Percentiles rank a stretch among this genome's conserved stretches.
These are phyloP conservation scores for Myotis findleyi DNA, from an alignment of 2,797 vertebrate species.

Conservation along the genomic window DNA sequence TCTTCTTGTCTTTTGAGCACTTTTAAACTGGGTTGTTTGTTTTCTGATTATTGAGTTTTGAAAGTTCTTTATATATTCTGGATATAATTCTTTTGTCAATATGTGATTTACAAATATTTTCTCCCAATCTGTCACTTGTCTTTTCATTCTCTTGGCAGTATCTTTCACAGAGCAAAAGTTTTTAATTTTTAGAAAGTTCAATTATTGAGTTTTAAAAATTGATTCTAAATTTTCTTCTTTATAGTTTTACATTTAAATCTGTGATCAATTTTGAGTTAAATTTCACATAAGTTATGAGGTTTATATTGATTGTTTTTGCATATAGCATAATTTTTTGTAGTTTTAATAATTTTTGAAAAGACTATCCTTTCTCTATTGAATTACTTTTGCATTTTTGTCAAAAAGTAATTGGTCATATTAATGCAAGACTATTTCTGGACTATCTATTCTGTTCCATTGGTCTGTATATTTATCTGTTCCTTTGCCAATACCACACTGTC, in stretches of 20 bases:
- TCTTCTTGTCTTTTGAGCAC: background rate
- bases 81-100: background rate
- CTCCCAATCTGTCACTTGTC: background rate
- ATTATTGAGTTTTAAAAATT: background rate
- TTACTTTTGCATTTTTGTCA: background rate
- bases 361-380: background rate
- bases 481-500: background rate
- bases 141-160: background rate
- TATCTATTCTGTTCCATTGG: background rate
- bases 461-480: background rate
- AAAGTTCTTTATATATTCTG: background rate
- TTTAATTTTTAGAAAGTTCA: background rate
- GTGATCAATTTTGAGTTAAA: background rate
- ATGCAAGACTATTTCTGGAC: background rate
- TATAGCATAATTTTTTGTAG: background rate
- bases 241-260: background rate
- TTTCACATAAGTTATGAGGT: background rate
- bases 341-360: background rate
- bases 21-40: background rate
- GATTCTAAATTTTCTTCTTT: background rate
- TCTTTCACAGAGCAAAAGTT: background rate
- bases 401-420: background rate
- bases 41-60: constrained; percentile 13
- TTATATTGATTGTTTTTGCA: background rate
- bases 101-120: background rate